Evolutionary conservation across 2,888 invertebrate genomes (phyloP), one percentile per base, ranked within the genome.

Genomic region (Itoplectis maculator): DNA sequence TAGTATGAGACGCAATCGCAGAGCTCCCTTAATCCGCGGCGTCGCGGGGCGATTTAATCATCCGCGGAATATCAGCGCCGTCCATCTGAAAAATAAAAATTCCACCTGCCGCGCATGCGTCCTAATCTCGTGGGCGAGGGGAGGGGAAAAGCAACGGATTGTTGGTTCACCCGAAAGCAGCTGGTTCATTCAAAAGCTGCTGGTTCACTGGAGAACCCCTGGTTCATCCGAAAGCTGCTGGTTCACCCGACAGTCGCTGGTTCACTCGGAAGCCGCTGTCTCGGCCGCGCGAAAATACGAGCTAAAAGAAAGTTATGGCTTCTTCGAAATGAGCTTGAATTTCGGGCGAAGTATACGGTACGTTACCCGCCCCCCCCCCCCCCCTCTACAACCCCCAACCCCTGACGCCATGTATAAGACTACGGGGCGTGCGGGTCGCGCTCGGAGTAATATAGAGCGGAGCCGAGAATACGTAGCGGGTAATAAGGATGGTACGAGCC

Each of bases 401-500:
- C 63, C 23, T 7, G 18, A 49, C 40, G 0, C 54, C 40, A 54
- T 54, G 54, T 8, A 61, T 47, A 56, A 47, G 75, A 56, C 15
- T 51, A 51, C 59, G 35, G 29, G 13, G 13, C 59, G 29, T 18
- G 13, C 59, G 11, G 7, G 47, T 54, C 59, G 61, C 51, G n/a
- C n/a, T n/a, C n/a, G 83, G 82, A 76, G 84, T 87, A 87, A 89
- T 88, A 87, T 88, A 87, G 88, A 82, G 83, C 84, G 68, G 79
- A 78, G 83, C 82, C 68, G 79, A 76, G 87, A 90, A 90, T 89
- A 89, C 87, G 88, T 85, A 86, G 87, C 85, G 78, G 73, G 87
- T 89, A 90, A 90, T 90, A 90, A 89, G 88, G 86, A 88, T 83
- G 86, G 84, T 80, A 82, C 80, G 85, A 74, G 85, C 85, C 87